Evolutionary conservation across 2,888 invertebrate species (phyloP).

Genomic region (Eurytoma californica): DNA sequence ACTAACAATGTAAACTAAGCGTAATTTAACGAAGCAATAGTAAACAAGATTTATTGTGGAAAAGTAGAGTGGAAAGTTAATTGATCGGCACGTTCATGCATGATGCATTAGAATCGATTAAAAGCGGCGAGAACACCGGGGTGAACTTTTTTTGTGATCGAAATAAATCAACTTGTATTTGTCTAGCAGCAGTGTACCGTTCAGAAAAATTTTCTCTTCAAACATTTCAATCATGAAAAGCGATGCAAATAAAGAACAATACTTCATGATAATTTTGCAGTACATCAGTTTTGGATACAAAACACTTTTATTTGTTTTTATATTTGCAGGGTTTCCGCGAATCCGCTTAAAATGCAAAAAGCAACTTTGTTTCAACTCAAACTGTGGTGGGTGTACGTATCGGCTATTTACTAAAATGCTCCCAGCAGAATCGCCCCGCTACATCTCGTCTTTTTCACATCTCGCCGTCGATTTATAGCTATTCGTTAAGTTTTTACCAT

Average conservation of each 20-base stretch:
- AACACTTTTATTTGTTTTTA: not conserved
- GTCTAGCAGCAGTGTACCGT: not conserved
- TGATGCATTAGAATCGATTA: not conserved
- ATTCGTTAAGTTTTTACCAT: conserved; percentile 26
- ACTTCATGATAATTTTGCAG: not conserved
- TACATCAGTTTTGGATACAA: not conserved
- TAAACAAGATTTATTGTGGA: not conserved
- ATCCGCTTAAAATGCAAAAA: not conserved
- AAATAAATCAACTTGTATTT: not conserved
- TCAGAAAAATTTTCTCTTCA: not conserved
- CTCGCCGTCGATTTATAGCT: conserved; percentile 10
- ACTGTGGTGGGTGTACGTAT: not conserved
- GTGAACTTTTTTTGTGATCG: not conserved
- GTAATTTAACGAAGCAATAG: not conserved
- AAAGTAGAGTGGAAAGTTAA: not conserved
- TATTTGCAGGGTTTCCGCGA: not conserved
- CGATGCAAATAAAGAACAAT: not conserved
- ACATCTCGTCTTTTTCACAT: not conserved
- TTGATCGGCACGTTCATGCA: not conserved
- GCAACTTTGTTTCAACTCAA: not conserved
- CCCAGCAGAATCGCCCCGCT: not conserved
- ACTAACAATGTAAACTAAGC: not conserved
- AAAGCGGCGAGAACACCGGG: not conserved
- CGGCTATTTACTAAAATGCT: not conserved
- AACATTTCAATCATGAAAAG: not conserved